These are phyloP conservation scores for Characodon lateralis DNA, from an alignment of 2,797 vertebrate species.

Conservation along the genomic window DNA sequence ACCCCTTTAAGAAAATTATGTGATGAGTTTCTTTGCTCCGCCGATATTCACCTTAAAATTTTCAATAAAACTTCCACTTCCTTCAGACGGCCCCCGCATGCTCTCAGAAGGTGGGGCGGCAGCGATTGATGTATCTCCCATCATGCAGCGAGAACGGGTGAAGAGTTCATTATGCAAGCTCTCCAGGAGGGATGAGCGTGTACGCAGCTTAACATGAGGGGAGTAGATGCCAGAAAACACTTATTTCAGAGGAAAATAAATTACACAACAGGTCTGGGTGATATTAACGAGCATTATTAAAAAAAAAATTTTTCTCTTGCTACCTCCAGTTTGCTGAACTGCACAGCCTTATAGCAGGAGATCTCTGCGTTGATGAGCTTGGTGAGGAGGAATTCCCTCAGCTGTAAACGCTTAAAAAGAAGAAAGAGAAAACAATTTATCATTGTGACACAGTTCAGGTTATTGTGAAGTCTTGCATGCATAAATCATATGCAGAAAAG, in stretches of 20 bases:
- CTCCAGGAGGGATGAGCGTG: constrained; percentile 81
- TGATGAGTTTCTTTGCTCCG: background rate
- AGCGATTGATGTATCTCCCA: constrained; percentile 68
- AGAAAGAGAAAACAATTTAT: background rate
- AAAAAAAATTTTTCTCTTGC: background rate
- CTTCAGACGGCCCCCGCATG: constrained; percentile 66
- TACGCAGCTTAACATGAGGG: constrained; percentile 73
- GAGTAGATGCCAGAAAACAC: background rate
- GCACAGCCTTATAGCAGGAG: constrained; percentile 82
- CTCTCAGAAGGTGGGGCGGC: constrained; percentile 61
- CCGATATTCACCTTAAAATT: constrained; percentile 78
- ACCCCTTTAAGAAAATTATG: background rate
- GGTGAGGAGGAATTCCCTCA: constrained; percentile 82
- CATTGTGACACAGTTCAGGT: background rate
- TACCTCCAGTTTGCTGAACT: constrained; percentile 80
- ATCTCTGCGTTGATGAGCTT: constrained; percentile 86
- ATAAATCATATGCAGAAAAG: background rate
- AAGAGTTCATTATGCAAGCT: constrained; percentile 77
- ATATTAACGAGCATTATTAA: background rate
- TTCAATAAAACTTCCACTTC: constrained; percentile 84
- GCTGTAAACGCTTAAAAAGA: constrained; percentile 63
- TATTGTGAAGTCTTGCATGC: background rate
- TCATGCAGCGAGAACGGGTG: constrained; percentile 81
- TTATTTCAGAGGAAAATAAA: constrained; percentile 6
- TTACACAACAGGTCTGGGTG: background rate